Evolutionary conservation across 2,113 vertebrate species (phyloP).

Genomic region (Microtus ochrogaster): DNA sequence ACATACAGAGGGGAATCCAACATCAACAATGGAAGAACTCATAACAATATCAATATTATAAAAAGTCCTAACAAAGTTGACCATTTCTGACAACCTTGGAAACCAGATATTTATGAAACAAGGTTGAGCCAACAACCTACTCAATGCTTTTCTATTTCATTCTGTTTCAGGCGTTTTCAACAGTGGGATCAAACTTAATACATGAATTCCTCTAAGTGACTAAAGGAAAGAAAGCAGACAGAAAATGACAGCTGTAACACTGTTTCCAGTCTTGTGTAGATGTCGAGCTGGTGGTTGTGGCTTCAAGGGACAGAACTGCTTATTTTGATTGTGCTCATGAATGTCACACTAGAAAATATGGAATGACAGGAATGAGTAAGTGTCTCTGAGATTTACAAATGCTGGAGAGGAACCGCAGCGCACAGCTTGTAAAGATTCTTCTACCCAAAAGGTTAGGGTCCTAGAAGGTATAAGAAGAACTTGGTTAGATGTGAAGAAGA

Average conservation of each 20-base stretch:
- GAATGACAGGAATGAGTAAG: not conserved
- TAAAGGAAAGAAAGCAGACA: not conserved
- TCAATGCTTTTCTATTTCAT: not conserved
- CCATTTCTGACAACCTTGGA: not conserved
- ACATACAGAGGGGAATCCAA: no score
- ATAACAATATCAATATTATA: not conserved
- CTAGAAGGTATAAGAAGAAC: not conserved
- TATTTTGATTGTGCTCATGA: not conserved
- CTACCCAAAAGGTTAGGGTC: not conserved
- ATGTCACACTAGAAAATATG: not conserved
- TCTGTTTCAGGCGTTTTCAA: not conserved
- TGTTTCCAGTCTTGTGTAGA: not conserved
- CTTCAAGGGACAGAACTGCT: not conserved
- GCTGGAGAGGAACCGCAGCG: not conserved
- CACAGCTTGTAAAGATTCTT: not conserved
- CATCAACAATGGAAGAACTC: not conserved
- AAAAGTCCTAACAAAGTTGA: not conserved
- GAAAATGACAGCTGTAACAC: not conserved
- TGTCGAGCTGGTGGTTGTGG: not conserved
- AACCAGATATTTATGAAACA: not conserved
- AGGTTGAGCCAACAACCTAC: not conserved
- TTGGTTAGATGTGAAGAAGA: not conserved
- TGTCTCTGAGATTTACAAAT: not conserved
- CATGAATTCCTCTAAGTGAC: not conserved
- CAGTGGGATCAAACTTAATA: not conserved